A percentile compares a stretch with the other conserved stretches of the same genome.
These are phyloP conservation scores for Cephus spinipes DNA, from an alignment of 2,888 invertebrate species.

Conservation along the genomic window DNA sequence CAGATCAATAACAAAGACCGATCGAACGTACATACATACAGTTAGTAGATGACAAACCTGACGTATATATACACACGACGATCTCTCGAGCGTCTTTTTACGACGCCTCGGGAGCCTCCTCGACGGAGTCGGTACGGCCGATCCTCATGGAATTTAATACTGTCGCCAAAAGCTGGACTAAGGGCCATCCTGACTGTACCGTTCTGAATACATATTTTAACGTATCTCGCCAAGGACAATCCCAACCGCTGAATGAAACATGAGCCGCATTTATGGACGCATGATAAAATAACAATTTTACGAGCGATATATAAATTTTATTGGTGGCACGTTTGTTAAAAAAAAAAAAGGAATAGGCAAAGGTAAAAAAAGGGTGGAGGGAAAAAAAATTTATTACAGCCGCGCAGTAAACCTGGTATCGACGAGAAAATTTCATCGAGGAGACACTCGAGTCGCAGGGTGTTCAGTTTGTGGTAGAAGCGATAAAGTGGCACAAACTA, in stretches of 20 bases:
- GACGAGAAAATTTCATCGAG: not conserved
- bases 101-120: not conserved
- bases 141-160: not conserved
- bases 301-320: not conserved
- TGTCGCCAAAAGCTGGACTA: not conserved
- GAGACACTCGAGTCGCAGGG: not conserved
- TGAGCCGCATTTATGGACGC: not conserved
- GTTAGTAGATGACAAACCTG: not conserved
- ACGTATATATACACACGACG: not conserved
- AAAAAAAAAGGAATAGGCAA: conserved; percentile 11
- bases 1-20: not conserved
- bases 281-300: not conserved
- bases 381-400: not conserved
- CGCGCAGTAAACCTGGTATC: not conserved
- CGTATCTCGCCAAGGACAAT: not conserved
- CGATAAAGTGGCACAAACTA: not conserved
- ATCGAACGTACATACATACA: not conserved
- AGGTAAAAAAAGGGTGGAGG: not conserved
- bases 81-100: not conserved
- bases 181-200: not conserved
- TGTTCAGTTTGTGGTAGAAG: not conserved
- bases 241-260: not conserved
- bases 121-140: not conserved
- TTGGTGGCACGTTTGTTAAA: conserved; percentile 6
- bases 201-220: not conserved